A percentile compares a stretch with the other conserved stretches of the same genome.
These are phyloP conservation scores for Microdon myrmicae DNA, from an alignment of 2,888 invertebrate genomes.

Conservation along the genomic window DNA sequence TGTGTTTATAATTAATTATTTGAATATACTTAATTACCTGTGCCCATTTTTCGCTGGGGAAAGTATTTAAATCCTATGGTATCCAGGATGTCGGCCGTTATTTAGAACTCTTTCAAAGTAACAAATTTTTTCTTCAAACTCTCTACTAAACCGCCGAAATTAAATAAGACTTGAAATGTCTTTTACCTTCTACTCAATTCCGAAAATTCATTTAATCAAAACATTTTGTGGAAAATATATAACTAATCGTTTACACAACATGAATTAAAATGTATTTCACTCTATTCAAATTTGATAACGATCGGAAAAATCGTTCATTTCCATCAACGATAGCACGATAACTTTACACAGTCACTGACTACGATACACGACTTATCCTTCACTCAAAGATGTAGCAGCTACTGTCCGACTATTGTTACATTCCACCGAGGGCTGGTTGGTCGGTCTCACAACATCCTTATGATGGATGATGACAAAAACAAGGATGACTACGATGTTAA, in stretches of 20 bases:
- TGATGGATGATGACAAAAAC: conserved; percentile 49
- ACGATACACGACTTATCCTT: conserved; percentile 44
- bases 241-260: too few relatives aligned
- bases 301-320: neutral
- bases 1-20: too few relatives aligned
- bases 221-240: too few relatives aligned
- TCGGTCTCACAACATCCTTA: conserved; percentile 43
- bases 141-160: conserved; percentile 29
- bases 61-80: conserved; percentile 67
- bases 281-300: neutral
- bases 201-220: neutral
- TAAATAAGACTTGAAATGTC: conserved; percentile 17
- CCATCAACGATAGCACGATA: conserved; percentile 23
- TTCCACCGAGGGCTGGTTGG: conserved; percentile 46
- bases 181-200: neutral
- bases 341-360: conserved; percentile 53
- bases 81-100: conserved; percentile 61
- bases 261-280: neutral
- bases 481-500: conserved; percentile 46
- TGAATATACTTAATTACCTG: conserved; percentile 64
- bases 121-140: conserved; percentile 8
- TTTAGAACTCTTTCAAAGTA: conserved; percentile 11
- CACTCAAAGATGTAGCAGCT: conserved; percentile 36
- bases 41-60: conserved; percentile 67
- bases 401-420: conserved; percentile 7